Base-by-base conservation (phyloP, 1,140 invertebrate genomes). In the Leptoteleia sp. region DNA sequence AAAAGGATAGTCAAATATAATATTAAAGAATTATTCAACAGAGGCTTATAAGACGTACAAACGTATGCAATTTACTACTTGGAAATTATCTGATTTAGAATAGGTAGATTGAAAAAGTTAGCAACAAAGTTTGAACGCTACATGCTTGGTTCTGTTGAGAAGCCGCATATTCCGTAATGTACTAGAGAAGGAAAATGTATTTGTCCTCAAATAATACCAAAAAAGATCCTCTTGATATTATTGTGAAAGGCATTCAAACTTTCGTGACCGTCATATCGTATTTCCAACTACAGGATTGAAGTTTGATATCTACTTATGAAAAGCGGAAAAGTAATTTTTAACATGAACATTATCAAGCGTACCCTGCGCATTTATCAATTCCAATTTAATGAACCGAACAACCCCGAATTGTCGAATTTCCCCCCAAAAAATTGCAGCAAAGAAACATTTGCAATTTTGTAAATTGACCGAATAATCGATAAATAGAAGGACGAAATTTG, bases 161-260 rank as follows among this genome's bases (percentile, higher is more conserved):
- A 52, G 31, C 37, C 48, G 33, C 40, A 40, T 55, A 40, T 55
- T 8, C 11, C 52, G 25, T 42, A 55, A 55, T 55, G 42, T 40
- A 40, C 35, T 11, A 11, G 7, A 19, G 12, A 11, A 6, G 33
- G 33, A 33, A 50, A 54, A 55, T 37, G 52, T 55, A 55, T 55
- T 55, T 55, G 52, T 55, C 37, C 37, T 55, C 52, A 55, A 55
- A 55, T 55, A 55, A 55, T 55, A 37, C 52, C 42, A 55, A 55
- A 55, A 55, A 55, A 55, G 52, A 55, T 42, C 29, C 52, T 33
- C 37, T 42, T 27, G 35, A 55, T 55, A 55, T 55, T 55, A 55
- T 55, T 42, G 52, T 55, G 35, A 15, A 40, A 55, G n/a, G 37
- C 52, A 55, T 55, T 55, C 52, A 40, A 55, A 55, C 35, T 55